Conservation (phyloP, 2,113 vertebrate species). For the Abramis brama region DNA sequence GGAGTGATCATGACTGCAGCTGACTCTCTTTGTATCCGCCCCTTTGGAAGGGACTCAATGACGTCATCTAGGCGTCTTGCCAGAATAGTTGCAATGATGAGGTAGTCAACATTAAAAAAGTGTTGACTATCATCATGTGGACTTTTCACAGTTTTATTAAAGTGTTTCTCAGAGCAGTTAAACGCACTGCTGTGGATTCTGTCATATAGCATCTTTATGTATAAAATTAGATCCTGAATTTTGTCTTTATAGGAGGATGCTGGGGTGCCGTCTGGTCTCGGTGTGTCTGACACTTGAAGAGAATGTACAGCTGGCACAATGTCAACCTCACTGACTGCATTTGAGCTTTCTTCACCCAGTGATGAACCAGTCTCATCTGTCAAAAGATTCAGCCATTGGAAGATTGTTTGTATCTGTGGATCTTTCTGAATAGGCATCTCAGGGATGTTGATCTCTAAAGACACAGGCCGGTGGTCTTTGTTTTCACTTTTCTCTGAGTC, state of each 20-base stretch:
- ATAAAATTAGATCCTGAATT: not conserved
- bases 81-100: conserved; percentile 15
- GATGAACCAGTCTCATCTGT: not conserved
- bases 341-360: not conserved
- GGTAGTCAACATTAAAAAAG: conserved; percentile 16
- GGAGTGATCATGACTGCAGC: not conserved
- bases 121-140: not conserved
- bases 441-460: not conserved
- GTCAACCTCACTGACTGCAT: conserved; percentile 9
- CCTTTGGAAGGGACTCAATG: not conserved
- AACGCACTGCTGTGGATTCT: not conserved
- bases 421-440: not conserved
- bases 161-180: conserved; percentile 1
- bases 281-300: conserved; percentile 41
- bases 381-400: not conserved
- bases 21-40: not conserved
- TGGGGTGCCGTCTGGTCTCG: conserved; percentile 26
- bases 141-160: not conserved
- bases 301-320: conserved; percentile 23
- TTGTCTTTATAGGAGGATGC: conserved; percentile 8
- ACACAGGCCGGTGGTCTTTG: conserved; percentile 12
- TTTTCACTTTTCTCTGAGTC: not conserved
- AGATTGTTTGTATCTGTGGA: not conserved
- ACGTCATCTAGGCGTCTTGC: not conserved
- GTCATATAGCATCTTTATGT: conserved; percentile 15